These are phyloP conservation scores for Porites cylindrica DNA, from an alignment of 92 coral and sea anemone genomes.

Conservation along the genomic window DNA sequence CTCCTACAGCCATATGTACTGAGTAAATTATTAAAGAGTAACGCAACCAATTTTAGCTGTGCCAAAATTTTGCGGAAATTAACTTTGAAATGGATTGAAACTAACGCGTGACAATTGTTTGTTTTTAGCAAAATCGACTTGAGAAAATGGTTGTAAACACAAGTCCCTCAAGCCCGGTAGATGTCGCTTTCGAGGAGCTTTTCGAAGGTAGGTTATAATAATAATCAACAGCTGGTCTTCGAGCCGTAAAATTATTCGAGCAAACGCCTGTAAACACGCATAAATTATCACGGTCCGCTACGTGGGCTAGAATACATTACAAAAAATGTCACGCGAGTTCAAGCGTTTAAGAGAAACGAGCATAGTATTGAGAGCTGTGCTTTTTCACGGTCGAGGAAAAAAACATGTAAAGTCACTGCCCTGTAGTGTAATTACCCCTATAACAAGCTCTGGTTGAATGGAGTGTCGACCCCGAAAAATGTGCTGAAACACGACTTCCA, in stretches of 20 bases:
- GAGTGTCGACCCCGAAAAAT: conserved; percentile 3
- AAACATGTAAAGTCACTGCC: not conserved
- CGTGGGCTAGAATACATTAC: conserved; percentile 38
- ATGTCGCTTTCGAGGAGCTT: conserved; percentile 73
- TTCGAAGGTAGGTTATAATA: conserved; percentile 65
- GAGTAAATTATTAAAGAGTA: conserved; percentile 8
- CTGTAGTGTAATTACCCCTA: not conserved
- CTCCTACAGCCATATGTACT: not conserved
- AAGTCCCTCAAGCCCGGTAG: conserved; percentile 65
- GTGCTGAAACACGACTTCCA: conserved; percentile 39
- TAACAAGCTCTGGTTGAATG: not conserved
- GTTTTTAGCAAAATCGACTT: not conserved
- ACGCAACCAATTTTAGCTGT: conserved; percentile 18
- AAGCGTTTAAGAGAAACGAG: not conserved
- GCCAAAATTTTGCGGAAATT: not conserved
- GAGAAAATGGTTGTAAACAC: conserved; percentile 30
- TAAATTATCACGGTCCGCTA: conserved; percentile 12
- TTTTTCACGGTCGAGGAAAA: not conserved
- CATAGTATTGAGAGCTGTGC: not conserved
- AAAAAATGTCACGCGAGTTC: conserved; percentile 34
- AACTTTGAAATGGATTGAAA: not conserved
- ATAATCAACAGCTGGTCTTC: conserved; percentile 13
- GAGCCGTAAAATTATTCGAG: conserved; percentile 33
- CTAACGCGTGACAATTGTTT: not conserved
- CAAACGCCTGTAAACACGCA: not conserved